Conservation (phyloP, 2,888 invertebrate species). For the Gandaritis pyraliata region DNA sequence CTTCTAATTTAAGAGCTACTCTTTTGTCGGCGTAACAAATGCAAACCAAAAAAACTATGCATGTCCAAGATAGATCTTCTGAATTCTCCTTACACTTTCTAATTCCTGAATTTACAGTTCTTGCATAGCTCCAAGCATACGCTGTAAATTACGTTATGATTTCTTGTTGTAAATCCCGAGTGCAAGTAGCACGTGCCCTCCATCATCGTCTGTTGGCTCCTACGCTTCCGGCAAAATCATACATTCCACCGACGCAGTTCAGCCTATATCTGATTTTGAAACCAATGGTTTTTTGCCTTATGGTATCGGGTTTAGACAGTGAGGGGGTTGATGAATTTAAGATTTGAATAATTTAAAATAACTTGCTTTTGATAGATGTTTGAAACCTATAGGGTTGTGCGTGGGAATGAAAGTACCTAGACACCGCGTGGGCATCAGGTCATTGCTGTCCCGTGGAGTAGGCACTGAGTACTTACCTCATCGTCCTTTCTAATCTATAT, state of each 20-base stretch:
- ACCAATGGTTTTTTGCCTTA: no score
- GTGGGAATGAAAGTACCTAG: slow-evolving; percentile 51
- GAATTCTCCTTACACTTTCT: no score
- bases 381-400: slow-evolving; percentile 39
- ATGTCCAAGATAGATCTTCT: no score
- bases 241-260: slow-evolving; percentile 6
- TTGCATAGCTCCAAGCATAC: not conserved
- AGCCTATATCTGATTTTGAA: slow-evolving; percentile 9
- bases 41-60: no score
- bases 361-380: no score
- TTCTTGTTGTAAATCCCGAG: slow-evolving; percentile 17
- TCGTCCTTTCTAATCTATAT: slow-evolving; percentile 35
- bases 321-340: no score
- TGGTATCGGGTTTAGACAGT: no score
- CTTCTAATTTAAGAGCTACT: no score
- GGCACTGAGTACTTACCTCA: slow-evolving; percentile 36
- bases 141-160: slow-evolving; percentile 21
- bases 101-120: no score
- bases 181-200: slow-evolving; percentile 24
- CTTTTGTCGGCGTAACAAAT: no score
- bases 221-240: slow-evolving; percentile 25
- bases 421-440: slow-evolving; percentile 47
- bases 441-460: slow-evolving; percentile 38
- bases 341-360: no score
- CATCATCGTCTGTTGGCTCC: slow-evolving; percentile 25